Conservation (phyloP, 1,140 invertebrate genomes). For the Delia radicum region DNA sequence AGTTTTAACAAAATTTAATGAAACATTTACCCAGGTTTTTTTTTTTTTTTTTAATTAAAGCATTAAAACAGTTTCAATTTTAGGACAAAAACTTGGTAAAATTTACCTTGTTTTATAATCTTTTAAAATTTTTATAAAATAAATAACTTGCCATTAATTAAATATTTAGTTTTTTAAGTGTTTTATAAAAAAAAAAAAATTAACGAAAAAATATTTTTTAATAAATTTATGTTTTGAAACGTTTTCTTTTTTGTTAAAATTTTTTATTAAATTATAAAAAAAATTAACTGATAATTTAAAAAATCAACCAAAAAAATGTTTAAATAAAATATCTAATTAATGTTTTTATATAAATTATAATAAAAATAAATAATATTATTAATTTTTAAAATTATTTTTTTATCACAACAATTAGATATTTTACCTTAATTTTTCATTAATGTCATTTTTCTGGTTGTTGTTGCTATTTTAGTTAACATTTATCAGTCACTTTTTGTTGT, state of each 20-base stretch:
- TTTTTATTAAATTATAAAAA: neutral
- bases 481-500: neutral
- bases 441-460: neutral
- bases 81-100: no score
- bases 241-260: no score
- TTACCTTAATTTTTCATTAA: conserved; percentile 47
- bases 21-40: no score
- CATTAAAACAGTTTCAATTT: no score
- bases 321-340: conserved; percentile 21
- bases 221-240: no score
- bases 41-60: no score
- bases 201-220: neutral
- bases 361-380: neutral
- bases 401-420: conserved; percentile 43
- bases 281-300: neutral
- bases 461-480: neutral
- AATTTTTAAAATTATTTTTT: neutral
- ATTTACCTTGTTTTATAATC: no score
- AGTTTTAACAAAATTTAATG: no score
- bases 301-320: neutral
- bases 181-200: neutral
- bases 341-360: neutral
- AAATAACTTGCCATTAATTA: no score
- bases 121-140: no score
- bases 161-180: no score